Percentiles rank a stretch among this genome's conserved stretches.
These are phyloP conservation scores for Urocolius indicus DNA, from an alignment of 2,113 vertebrate genomes.

Conservation along the genomic window DNA sequence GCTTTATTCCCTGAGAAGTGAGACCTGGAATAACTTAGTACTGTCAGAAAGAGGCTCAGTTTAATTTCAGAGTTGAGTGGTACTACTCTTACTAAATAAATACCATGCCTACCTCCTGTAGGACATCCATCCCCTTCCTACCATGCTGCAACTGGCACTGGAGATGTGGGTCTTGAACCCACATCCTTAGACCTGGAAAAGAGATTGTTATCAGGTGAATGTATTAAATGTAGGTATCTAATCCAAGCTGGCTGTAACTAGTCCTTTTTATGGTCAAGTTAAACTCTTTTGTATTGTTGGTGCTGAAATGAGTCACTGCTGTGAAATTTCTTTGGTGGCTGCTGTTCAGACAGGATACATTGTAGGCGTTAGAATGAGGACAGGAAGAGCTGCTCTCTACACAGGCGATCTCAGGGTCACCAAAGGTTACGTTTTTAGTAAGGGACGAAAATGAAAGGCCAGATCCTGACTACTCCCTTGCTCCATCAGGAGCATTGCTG, in stretches of 20 bases:
- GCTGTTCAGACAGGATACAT: slow-evolving; percentile 78
- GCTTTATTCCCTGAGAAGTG: neutral
- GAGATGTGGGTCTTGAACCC: neutral
- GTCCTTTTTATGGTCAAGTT: slow-evolving; percentile 47
- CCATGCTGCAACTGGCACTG: neutral
- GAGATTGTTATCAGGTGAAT: neutral
- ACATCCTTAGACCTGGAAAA: neutral
- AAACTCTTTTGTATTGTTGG: slow-evolving; percentile 56
- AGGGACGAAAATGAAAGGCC: slow-evolving; percentile 53
- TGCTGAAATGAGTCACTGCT: slow-evolving; percentile 76
- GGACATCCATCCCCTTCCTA: neutral
- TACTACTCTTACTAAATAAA: neutral
- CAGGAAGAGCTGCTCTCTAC: slow-evolving; percentile 76
- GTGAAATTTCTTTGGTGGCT: slow-evolving; percentile 78
- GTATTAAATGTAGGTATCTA: neutral
- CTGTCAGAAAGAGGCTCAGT: neutral
- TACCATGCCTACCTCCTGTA: neutral
- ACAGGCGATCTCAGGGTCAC: slow-evolving; percentile 73
- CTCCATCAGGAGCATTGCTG: neutral
- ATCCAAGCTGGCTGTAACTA: neutral
- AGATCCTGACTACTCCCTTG: slow-evolving; percentile 29
- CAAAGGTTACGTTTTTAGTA: slow-evolving; percentile 75
- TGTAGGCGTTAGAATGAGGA: slow-evolving; percentile 72
- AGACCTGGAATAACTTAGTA: neutral
- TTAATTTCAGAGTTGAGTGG: neutral